These are phyloP conservation scores for Heliconius hortense DNA, from an alignment of 2,888 invertebrate species.

Conservation along the genomic window DNA sequence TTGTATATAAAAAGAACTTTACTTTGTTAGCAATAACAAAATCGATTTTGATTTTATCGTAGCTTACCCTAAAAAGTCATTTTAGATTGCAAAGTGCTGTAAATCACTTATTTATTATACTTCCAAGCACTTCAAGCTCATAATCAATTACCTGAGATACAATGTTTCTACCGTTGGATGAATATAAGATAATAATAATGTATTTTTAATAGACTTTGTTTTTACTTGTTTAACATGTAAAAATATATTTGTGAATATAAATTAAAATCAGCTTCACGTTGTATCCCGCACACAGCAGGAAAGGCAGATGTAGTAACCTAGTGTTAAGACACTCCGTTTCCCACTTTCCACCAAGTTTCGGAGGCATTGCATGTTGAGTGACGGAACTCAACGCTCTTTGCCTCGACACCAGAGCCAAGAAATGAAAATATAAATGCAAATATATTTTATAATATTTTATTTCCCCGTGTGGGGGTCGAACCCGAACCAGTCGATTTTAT, in stretches of 20 bases:
- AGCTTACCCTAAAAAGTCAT: conserved; percentile 15
- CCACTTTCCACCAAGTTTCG: no score
- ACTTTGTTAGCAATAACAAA: conserved; percentile 1
- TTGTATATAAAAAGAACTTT: not conserved
- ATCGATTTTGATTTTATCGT: conserved; percentile 11
- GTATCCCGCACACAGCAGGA: no score
- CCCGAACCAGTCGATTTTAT: no score
- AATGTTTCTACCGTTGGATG: not conserved
- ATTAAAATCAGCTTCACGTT: no score
- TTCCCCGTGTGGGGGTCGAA: no score
- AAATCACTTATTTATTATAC: conserved; percentile 33
- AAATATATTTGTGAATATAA: not conserved
- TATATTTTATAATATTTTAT: no score
- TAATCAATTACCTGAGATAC: conserved; percentile 35
- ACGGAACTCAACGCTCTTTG: no score
- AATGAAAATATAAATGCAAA: no score
- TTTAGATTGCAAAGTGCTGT: conserved; percentile 18
- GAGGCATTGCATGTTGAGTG: no score
- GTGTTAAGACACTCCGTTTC: no score
- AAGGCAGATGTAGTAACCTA: no score
- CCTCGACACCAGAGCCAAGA: no score
- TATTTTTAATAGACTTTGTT: not conserved
- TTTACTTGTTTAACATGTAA: not conserved
- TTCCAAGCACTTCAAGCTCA: conserved; percentile 29
- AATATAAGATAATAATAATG: not conserved